phyloP scores from a whole-genome alignment of 2,797 vertebrate genomes.

The Bufotes viridis region DNA sequence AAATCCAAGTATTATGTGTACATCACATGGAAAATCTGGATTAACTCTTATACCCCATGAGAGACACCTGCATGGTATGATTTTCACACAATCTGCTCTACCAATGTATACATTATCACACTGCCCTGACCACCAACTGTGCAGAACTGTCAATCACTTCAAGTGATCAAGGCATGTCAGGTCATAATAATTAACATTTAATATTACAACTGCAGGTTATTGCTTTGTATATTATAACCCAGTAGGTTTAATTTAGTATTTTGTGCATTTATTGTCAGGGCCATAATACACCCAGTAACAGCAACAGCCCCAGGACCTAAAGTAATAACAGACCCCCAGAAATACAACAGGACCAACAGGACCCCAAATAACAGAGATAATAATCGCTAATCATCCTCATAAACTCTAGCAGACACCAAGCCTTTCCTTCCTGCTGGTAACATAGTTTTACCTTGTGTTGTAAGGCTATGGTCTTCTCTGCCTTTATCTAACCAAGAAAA shows the following conservation, averaged over 20 bases:
- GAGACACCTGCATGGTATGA: slow-evolving; percentile 51
- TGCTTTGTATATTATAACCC: background rate
- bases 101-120: slow-evolving; percentile 23
- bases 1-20: slow-evolving; percentile 52
- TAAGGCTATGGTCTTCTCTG: too few species aligned
- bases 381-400: too few species aligned
- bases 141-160: slow-evolving; percentile 18
- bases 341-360: background rate
- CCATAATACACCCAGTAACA: too few species aligned
- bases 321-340: background rate
- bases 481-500: too few species aligned
- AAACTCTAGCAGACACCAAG: too few species aligned
- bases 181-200: background rate
- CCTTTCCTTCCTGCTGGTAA: too few species aligned
- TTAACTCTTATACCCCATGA: slow-evolving; percentile 51
- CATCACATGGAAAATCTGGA: slow-evolving; percentile 58
- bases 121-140: slow-evolving; percentile 2
- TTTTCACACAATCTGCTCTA: slow-evolving; percentile 38
- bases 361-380: background rate
- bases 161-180: background rate
- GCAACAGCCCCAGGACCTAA: background rate
- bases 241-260: background rate
- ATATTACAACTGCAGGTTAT: background rate
- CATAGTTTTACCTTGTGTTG: too few species aligned
- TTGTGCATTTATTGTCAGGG: background rate